phyloP scores from a whole-genome alignment of 2,113 vertebrate species.

The Astur gentilis region DNA sequence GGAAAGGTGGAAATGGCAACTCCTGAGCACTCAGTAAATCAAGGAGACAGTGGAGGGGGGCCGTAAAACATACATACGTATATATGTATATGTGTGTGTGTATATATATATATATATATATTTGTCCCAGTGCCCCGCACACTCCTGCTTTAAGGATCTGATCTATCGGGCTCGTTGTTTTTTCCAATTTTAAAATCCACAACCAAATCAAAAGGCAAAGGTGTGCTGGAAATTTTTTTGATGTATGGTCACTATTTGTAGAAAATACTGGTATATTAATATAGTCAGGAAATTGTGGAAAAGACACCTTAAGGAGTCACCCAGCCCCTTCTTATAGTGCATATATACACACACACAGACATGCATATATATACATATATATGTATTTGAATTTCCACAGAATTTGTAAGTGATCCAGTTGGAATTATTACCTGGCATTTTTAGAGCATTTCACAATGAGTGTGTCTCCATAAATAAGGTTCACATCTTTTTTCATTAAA shows the following conservation, averaged over 20 bases:
- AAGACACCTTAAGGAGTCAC: neutral
- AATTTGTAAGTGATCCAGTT: neutral
- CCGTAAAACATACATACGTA: neutral
- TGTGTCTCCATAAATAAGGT: neutral
- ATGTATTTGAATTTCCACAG: neutral
- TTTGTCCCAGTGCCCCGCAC: fast-evolving
- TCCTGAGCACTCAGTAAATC: neutral
- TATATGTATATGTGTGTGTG: too few relatives aligned
- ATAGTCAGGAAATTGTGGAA: neutral
- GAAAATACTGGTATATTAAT: neutral
- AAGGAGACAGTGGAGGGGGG: neutral
- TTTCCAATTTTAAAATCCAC: neutral
- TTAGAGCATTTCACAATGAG: neutral
- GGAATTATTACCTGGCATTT: neutral
- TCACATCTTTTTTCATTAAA: neutral
- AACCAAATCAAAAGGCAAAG: neutral
- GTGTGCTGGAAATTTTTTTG: too few relatives aligned
- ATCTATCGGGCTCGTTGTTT: fast-evolving
- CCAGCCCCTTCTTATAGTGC: neutral
- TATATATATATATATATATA: too few relatives aligned
- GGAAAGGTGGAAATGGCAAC: neutral
- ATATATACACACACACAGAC: too few relatives aligned
- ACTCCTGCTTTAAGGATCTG: neutral
- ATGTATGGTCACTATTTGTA: neutral
- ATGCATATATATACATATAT: too few relatives aligned